Evolutionary conservation across 2,888 invertebrate genomes (phyloP).

Genomic region (Andrena praecox): DNA sequence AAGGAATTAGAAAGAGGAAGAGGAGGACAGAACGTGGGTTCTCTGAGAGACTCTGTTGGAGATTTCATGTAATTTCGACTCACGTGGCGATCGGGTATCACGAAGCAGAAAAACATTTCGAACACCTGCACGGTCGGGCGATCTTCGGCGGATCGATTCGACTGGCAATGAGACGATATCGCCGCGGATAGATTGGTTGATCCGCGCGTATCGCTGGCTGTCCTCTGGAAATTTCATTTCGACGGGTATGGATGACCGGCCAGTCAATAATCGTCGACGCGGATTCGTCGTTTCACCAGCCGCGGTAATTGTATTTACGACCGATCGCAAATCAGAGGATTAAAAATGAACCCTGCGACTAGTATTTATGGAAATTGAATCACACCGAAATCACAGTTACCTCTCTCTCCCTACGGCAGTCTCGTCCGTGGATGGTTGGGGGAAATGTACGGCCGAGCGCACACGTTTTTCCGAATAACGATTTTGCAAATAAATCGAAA

Average conservation of each 20-base stretch:
- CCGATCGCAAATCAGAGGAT: conserved; percentile 49
- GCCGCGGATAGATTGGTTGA: conserved; percentile 27
- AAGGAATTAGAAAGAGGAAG: background rate
- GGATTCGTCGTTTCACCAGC: conserved; percentile 15
- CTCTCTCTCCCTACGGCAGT: background rate
- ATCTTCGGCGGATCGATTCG: conserved; percentile 27
- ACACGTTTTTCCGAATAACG: conserved; percentile 10
- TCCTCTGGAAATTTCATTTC: conserved; percentile 42
- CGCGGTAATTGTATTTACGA: conserved; percentile 52
- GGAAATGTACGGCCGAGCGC: background rate
- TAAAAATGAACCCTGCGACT: conserved; percentile 45
- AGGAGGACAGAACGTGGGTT: background rate
- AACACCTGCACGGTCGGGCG: conserved; percentile 56
- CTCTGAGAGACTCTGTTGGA: conserved; percentile 51
- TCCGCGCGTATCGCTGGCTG: conserved; percentile 25
- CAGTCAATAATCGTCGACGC: conserved; percentile 38
- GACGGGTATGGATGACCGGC: conserved; percentile 31
- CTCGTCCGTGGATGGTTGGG: background rate
- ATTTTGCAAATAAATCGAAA: conserved; percentile 44
- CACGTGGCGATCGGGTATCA: conserved; percentile 56
- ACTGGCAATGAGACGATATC: background rate
- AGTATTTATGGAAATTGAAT: conserved; percentile 30
- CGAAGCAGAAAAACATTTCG: conserved; percentile 70
- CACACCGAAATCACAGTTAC: conserved; percentile 15
- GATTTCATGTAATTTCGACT: conserved; percentile 66